These are phyloP conservation scores for Rotaria macrura DNA, from an alignment of 2,888 invertebrate species.

Conservation along the genomic window DNA sequence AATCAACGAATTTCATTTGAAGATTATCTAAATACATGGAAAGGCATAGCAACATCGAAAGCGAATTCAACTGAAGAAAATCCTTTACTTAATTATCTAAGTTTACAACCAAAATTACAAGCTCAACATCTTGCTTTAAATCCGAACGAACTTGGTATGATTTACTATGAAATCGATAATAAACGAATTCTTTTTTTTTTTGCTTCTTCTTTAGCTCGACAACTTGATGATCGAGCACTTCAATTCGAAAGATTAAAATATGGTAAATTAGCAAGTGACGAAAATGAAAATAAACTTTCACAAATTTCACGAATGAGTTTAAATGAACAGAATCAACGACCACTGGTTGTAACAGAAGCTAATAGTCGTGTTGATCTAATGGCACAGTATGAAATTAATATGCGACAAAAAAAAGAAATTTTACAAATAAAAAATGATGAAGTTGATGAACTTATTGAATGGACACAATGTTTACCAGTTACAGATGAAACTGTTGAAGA, in stretches of 20 bases:
- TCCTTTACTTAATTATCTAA: not conserved
- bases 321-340: not conserved
- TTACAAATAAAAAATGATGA: not conserved
- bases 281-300: not conserved
- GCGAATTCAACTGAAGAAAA: not conserved
- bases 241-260: conserved; percentile 18
- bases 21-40: conserved; percentile 17
- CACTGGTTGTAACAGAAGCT: not conserved
- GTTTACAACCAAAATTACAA: conserved; percentile 17
- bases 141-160: not conserved
- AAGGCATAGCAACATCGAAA: conserved; percentile 13
- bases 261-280: not conserved
- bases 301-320: not conserved
- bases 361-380: not conserved
- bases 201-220: not conserved
- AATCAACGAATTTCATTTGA: not conserved
- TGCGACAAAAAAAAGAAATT: not conserved
- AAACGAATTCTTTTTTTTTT: not conserved
- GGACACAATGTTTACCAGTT: not conserved
- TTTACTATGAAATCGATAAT: not conserved
- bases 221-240: conserved; percentile 3
- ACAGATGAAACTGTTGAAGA: not conserved
- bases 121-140: conserved; percentile 15
- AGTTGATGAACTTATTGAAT: not conserved
- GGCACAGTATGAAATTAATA: not conserved